Evolutionary conservation across 2,888 invertebrate genomes (phyloP), one percentile per base, ranked within the genome.

Genomic region (Acleris emargana): DNA sequence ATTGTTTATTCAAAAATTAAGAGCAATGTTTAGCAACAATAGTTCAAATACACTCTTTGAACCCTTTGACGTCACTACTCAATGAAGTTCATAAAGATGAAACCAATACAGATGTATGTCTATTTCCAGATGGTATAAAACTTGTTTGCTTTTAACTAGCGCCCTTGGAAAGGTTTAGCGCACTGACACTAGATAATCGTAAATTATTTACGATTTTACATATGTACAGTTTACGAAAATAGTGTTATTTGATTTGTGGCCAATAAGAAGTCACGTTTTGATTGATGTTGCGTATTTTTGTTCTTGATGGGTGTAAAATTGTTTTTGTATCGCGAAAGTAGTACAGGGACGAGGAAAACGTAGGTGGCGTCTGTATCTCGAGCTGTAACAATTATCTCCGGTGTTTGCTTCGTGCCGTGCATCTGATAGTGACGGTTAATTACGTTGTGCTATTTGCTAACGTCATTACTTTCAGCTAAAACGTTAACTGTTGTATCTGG

Each of bases 71-170:
- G 84, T 66, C 66, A 64, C 79, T 71, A 59, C 69, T 60, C 62
- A 70, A 72, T 74, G 75, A 82, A 81, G 71, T 80, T 80, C 71
- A 75, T 74, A 76, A 72, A 77, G 72, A 78, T 76, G 73, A 76
- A 79, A 82, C 80, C 79, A 78, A 81, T 82, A 76, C 58, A 73
- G 70, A 81, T 73, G 77, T 78, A 69, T 69, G 74, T 80, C 80
- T 88, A 88, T 88, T 86, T 83, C 69, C 76, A 78, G 84, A 76
- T 74, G 84, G 75, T 82, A 83, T 88, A 84, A 88, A 88, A 86
- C 62, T 74, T 83, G 84, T 86, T 86, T 85, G 81, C 80, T 84
- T 82, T 81, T 81, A 77, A 78, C 78, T 79, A 78, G 76, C 75
- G 86, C 80, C 89, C 89, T 89, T 89, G 89, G 75, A 76, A 81